Conservation (phyloP, 2,797 vertebrate genomes). For the Molothrus aeneus region DNA sequence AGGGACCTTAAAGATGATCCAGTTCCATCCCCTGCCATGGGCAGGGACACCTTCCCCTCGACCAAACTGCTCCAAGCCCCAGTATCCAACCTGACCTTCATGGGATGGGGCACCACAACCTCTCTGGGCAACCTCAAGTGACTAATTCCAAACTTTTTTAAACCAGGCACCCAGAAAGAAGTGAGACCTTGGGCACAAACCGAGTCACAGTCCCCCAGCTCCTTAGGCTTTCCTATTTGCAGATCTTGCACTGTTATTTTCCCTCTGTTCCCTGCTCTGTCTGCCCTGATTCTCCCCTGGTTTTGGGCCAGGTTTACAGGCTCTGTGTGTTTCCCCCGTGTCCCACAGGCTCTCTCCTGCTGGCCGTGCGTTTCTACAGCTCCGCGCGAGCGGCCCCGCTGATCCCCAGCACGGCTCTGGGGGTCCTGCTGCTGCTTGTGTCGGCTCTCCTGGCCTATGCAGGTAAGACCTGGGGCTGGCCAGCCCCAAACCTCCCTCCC, state of each 20-base stretch:
- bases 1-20: neutral
- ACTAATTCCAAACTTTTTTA: neutral
- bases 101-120: neutral
- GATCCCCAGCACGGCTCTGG: conserved; percentile 81
- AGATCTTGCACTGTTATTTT: neutral
- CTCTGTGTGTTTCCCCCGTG: neutral
- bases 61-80: neutral
- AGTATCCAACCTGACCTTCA: neutral
- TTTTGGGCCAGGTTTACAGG: neutral
- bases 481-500: neutral
- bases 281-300: neutral
- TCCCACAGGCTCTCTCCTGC: conserved; percentile 81
- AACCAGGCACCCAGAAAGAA: neutral
- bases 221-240: neutral
- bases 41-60: neutral
- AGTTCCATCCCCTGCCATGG: neutral
- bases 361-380: conserved; percentile 83
- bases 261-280: neutral
- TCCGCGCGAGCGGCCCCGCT: conserved; percentile 52
- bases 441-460: conserved; percentile 80
- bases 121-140: neutral
- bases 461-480: conserved; percentile 70
- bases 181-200: neutral
- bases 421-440: conserved; percentile 80
- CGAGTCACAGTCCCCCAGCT: no score